Evolutionary conservation across 2,797 vertebrate species (phyloP).

Genomic region (Uromys caudimaculatus): DNA sequence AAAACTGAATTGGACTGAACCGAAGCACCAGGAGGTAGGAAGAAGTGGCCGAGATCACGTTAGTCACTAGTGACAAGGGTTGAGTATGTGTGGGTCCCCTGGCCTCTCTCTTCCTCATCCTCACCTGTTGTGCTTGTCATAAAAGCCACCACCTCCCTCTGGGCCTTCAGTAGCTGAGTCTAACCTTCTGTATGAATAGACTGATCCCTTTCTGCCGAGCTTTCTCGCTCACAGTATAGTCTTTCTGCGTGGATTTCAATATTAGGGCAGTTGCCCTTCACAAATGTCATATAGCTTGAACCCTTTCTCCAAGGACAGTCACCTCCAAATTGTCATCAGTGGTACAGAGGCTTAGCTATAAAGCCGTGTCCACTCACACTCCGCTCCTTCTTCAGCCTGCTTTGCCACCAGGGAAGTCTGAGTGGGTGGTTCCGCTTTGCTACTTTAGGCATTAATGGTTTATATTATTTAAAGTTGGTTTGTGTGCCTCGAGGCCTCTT

Average conservation of each 20-base stretch:
- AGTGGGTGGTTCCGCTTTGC: neutral
- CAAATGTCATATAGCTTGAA: neutral
- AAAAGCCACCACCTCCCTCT: neutral
- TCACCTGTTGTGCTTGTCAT: neutral
- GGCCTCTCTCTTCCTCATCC: neutral
- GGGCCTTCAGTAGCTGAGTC: neutral
- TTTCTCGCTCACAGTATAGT: neutral
- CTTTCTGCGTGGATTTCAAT: neutral
- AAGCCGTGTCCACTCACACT: accelerated
- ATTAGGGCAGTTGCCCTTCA: neutral
- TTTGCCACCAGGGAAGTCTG: neutral
- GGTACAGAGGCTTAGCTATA: neutral
- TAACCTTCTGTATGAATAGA: neutral
- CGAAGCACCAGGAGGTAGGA: neutral
- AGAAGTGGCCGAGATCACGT: neutral
- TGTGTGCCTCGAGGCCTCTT: constrained; percentile 37
- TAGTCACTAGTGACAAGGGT: neutral
- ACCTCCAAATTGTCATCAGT: neutral
- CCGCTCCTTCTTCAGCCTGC: neutral
- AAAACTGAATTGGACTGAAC: constrained; percentile 40
- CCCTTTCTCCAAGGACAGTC: neutral
- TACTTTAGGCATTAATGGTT: constrained; percentile 62
- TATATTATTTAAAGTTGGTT: constrained; percentile 64
- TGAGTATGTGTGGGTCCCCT: neutral
- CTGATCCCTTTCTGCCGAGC: neutral